phyloP scores from a whole-genome alignment of 2,797 vertebrate genomes.

The Tinamus major region DNA sequence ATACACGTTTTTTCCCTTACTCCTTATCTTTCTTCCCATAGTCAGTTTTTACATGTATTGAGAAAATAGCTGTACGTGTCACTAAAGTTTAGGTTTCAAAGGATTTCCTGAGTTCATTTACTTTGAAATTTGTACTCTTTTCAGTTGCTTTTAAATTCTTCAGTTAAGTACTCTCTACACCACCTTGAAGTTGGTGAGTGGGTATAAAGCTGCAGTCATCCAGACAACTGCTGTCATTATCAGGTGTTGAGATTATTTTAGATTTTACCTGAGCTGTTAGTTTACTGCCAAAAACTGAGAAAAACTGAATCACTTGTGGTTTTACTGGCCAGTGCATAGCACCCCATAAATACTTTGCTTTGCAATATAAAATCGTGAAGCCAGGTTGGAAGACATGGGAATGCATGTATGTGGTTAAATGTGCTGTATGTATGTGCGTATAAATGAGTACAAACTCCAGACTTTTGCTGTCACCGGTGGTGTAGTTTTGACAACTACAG shows the following conservation, averaged over 20 bases:
- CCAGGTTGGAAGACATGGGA: not conserved
- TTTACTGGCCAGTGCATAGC: not conserved
- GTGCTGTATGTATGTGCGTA: not conserved
- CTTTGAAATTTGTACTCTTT: constrained; percentile 63
- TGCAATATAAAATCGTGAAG: not conserved
- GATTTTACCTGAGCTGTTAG: constrained; percentile 46
- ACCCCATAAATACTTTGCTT: not conserved
- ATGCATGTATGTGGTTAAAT: not conserved
- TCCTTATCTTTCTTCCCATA: constrained; percentile 61
- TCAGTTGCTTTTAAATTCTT: constrained; percentile 60
- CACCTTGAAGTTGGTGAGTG: constrained; percentile 53
- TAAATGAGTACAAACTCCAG: not conserved
- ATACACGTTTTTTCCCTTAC: not conserved
- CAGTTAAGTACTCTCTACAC: constrained; percentile 34
- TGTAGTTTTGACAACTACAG: constrained; percentile 2
- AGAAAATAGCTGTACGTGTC: constrained; percentile 61
- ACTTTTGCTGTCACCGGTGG: not conserved
- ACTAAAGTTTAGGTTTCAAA: constrained; percentile 66
- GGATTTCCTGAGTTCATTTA: constrained; percentile 54
- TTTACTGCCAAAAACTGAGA: constrained; percentile 50
- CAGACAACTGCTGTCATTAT: constrained; percentile 66
- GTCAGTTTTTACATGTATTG: constrained; percentile 41
- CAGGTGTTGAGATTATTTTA: constrained; percentile 43
- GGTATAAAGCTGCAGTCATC: constrained; percentile 35
- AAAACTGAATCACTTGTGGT: constrained; percentile 20